phyloP scores from a whole-genome alignment of 2,797 vertebrate genomes.

The Toxotes lorentzi region DNA sequence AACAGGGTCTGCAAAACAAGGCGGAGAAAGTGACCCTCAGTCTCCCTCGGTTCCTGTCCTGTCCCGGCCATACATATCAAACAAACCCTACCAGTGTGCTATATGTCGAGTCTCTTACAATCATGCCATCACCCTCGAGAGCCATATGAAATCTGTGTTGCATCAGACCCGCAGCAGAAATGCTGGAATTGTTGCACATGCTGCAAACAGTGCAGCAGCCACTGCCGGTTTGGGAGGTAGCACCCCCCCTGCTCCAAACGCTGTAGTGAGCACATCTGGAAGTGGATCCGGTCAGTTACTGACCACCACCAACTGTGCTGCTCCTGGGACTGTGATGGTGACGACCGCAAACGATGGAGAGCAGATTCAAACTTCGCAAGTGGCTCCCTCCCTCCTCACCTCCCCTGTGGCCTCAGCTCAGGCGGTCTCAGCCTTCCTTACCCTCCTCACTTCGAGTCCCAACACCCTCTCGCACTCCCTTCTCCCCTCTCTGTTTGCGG shows the following conservation, averaged over 20 bases:
- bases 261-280: conserved; percentile 68
- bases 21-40: conserved; percentile 68
- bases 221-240: conserved; percentile 63
- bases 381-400: conserved; percentile 83
- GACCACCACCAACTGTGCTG: conserved; percentile 76
- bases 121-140: conserved; percentile 94
- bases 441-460: conserved; percentile 86
- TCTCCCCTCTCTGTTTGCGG: conserved; percentile 82
- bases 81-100: conserved; percentile 94
- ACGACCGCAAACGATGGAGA: conserved; percentile 83
- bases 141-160: conserved; percentile 91
- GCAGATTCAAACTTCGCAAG: conserved; percentile 78
- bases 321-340: conserved; percentile 77
- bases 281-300: conserved; percentile 74
- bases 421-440: conserved; percentile 88
- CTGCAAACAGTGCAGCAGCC: conserved; percentile 68
- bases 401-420: conserved; percentile 87
- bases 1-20: conserved; percentile 81
- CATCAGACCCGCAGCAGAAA: conserved; percentile 92
- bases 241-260: conserved; percentile 63
- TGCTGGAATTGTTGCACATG: conserved; percentile 82
- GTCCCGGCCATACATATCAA: conserved; percentile 84
- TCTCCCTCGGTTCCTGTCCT: conserved; percentile 61
- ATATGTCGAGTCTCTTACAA: conserved; percentile 94
- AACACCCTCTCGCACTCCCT: conserved; percentile 83